A percentile compares a stretch with the other conserved stretches of the same genome.
These are phyloP conservation scores for Luffia ferchaultella DNA, from an alignment of 2,888 invertebrate genomes.

Conservation along the genomic window DNA sequence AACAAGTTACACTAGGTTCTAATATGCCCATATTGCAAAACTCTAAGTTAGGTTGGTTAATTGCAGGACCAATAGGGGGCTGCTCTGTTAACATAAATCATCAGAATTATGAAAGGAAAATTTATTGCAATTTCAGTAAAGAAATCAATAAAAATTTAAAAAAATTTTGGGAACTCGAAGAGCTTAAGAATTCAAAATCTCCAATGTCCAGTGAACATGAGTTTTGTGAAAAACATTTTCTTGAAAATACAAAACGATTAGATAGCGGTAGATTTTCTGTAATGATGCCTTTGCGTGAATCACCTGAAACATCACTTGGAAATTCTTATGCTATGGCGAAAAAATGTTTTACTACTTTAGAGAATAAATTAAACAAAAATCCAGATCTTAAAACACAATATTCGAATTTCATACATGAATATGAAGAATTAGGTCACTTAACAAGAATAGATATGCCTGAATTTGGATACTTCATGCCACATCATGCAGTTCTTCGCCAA, in stretches of 20 bases:
- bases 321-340: constrained; percentile 4
- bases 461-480: constrained; percentile 13
- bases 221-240: constrained; percentile 13
- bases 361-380: constrained; percentile 5
- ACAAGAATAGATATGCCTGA: not conserved
- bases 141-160: constrained; percentile 8
- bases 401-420: constrained; percentile 7
- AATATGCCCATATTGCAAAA: constrained; percentile 14
- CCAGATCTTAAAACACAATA: constrained; percentile 6
- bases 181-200: constrained; percentile 5
- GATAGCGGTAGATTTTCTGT: constrained; percentile 15
- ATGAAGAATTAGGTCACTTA: constrained; percentile 6
- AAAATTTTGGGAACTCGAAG: constrained; percentile 16
- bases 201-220: constrained; percentile 5
- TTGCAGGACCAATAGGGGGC: constrained; percentile 10
- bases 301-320: constrained; percentile 12
- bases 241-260: constrained; percentile 11
- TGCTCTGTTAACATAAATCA: constrained; percentile 3
- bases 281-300: constrained; percentile 13
- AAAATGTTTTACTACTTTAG: constrained; percentile 3
- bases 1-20: constrained; percentile 11
- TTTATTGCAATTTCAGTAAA: constrained; percentile 12
- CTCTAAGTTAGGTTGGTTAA: constrained; percentile 15
- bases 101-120: no score
- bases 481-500: constrained; percentile 20